Base-by-base conservation (phyloP, 1,140 invertebrate species). In the Physella acuta region DNA sequence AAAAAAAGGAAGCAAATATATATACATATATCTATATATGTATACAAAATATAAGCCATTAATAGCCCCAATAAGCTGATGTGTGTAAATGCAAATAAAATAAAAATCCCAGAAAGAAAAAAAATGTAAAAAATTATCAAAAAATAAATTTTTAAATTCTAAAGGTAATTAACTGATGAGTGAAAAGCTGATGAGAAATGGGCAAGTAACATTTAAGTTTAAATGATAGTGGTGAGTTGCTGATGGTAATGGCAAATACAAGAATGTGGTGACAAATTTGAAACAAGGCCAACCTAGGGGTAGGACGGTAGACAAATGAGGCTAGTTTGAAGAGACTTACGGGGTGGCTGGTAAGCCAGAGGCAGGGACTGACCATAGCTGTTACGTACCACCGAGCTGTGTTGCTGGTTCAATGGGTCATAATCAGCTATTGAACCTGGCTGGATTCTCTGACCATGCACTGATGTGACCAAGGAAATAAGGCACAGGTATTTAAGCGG, bases 371-470 rank as follows among this genome's bases (percentile, higher is more conserved):
- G 63, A 17, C 67, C 68, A 39, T 52, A 24, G 51, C 53, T 59
- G 49, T 73, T 73, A 39, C 76, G 73, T 30, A 88, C 88, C 55
- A 92, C 79, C 26, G 92, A 93, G 77, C 92, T 92, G 79, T 93
- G 93, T 81, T 93, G 90, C 71, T 95, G 92, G 85, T 96, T 96
- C 52, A 97, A 88, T 1, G 96, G 96, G 86, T 98, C 95, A 83
- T 98, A 93, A 84, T 98, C 95, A 51, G 93, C 91, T 70, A 98
- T 94, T 34, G 94, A 95, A 4, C 95, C 95, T 78, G 95, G 92
- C 77, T 91, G 89, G 75, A 60, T 56, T 31, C 56, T 53, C 36
- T 68, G 53, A 26, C 55, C 53, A 37, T 68, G 66, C 55, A 68
- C 66, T 68, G 56, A 61, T 44, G 26, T 26, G 37, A 39, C 58